Base-by-base conservation (phyloP, 2,888 invertebrate genomes). In the Phyto melanocephala region DNA sequence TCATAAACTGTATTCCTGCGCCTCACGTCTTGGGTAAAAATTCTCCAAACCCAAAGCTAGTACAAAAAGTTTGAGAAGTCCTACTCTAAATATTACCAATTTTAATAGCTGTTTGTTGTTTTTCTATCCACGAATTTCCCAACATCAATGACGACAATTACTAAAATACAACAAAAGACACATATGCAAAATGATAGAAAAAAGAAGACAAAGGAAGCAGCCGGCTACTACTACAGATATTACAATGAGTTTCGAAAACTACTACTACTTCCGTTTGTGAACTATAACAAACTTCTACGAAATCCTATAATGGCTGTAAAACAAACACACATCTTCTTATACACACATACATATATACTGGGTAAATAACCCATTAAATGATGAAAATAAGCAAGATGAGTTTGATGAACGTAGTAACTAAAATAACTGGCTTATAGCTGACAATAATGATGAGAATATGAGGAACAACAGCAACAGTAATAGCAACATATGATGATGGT, bases 381-480 rank as follows among this genome's bases (percentile, higher is more conserved):
- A 63, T 62, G 62, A 56, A 70, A 77, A 35, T 37, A 72, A 47
- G 40, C 56, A 58, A 47, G 75, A 65, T 45, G 58, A 60, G 37
- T 58, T 67, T 37, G 56, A 58, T 2, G 56, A 62, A 7, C 22
- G 52, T n/a, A 74, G 10, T 11, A 40, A 42, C 75, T 28, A 67
- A 58, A 65, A 77, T 67, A 70, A 70, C 68, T 78, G 78, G 42
- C 79, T 75, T 75, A 71, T 50, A 71, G 77, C 58, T 82, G 75
- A 75, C 79, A 82, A 79, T 82, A 82, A 82, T 79, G 75, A 79
- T 79, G 75, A 82, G 79, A 52, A 78, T 70, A 72, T 68, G 63
- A 78, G 75, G 45, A 81, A 40, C 58, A 74, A 72, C 62, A 24
- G 22, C 37, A 24, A 28, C 11, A 76, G 77, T 52, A 81, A 77